Conservation (phyloP, 2,797 vertebrate species). For the Ctenopoma kingsleyae region DNA sequence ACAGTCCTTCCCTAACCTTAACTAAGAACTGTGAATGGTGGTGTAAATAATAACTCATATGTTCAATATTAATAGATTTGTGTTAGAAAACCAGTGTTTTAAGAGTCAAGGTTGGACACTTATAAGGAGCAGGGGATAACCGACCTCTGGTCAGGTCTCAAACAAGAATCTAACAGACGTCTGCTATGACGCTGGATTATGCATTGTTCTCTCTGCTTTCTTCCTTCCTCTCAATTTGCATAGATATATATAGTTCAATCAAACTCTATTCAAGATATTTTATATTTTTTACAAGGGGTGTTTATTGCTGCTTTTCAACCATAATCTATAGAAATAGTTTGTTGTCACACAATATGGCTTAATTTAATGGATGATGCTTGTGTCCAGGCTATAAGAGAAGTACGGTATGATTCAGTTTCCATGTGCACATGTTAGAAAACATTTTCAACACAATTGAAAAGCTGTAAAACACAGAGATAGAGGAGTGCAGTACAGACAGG, state of each 20-base stretch:
- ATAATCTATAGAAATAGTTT: conserved; percentile 15
- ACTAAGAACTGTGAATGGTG: too few relatives aligned
- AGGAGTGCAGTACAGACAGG: not conserved
- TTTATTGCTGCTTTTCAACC: not conserved
- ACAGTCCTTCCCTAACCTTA: too few relatives aligned
- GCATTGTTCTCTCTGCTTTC: not conserved
- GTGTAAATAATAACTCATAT: too few relatives aligned
- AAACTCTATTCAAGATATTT: conserved; percentile 26
- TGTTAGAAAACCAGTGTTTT: too few relatives aligned
- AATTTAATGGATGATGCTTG: conserved; percentile 2
- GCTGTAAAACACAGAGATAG: too few relatives aligned
- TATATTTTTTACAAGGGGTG: not conserved
- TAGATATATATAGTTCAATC: conserved; percentile 30
- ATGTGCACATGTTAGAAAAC: not conserved
- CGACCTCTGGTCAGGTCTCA: not conserved
- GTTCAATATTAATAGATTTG: too few relatives aligned
- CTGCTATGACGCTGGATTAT: not conserved
- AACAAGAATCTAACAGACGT: conserved; percentile 4
- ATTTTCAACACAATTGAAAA: not conserved
- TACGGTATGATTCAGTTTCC: not conserved
- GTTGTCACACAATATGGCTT: not conserved
- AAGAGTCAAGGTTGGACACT: not conserved
- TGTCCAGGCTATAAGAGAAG: not conserved
- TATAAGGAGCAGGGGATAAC: not conserved
- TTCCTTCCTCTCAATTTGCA: not conserved